These are phyloP conservation scores for Orthosia incerta DNA, from an alignment of 2,888 invertebrate genomes.

Conservation along the genomic window DNA sequence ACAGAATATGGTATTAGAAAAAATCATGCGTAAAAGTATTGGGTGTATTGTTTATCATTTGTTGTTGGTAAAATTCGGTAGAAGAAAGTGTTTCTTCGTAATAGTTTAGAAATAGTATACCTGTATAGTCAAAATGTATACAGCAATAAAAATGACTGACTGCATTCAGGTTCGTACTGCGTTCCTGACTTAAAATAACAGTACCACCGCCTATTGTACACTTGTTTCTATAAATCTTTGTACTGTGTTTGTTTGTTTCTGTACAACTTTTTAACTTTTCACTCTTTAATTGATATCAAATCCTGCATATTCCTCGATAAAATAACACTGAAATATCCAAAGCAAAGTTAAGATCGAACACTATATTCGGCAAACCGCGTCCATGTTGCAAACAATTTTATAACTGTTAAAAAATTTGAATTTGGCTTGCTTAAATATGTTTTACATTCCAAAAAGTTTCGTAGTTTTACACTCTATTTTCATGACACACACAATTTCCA, in stretches of 20 bases:
- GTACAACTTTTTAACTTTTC: background rate
- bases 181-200: background rate
- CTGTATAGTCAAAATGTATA: background rate
- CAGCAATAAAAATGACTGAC: background rate
- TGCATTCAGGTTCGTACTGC: background rate
- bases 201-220: no score
- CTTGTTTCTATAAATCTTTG: no score
- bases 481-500: background rate
- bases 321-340: slow-evolving; percentile 17
- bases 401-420: slow-evolving; percentile 35
- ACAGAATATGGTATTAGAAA: background rate
- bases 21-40: background rate
- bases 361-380: slow-evolving; percentile 41
- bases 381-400: slow-evolving; percentile 46
- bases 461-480: slow-evolving; percentile 6
- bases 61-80: background rate
- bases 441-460: slow-evolving; percentile 37
- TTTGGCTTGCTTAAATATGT: slow-evolving; percentile 43
- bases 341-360: slow-evolving; percentile 37
- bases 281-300: background rate
- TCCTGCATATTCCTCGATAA: background rate
- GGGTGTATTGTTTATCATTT: background rate
- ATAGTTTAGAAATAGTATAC: background rate
- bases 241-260: no score
- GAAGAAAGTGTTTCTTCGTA: background rate